A percentile compares a stretch with the other conserved stretches of the same genome.
Evolutionary conservation across 2,797 vertebrate species (phyloP).

Genomic region (Anguilla megastoma): DNA sequence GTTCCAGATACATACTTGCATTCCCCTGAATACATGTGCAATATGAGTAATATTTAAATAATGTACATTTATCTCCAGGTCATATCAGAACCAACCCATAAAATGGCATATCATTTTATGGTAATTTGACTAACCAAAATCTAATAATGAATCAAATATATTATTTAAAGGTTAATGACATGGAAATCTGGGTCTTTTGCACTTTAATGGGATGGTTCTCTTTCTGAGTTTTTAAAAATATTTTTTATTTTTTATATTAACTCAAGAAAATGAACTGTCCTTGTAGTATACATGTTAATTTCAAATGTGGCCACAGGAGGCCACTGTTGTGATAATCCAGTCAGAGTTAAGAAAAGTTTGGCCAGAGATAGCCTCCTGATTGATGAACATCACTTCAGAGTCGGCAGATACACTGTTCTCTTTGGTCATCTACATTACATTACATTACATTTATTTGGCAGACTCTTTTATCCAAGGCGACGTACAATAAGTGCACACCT

Average conservation of each 20-base stretch:
- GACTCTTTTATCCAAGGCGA: too few species aligned
- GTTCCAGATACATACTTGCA: background rate
- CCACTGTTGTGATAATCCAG: background rate
- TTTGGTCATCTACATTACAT: too few species aligned
- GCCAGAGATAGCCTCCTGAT: background rate
- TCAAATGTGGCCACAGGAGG: background rate
- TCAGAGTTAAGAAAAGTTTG: background rate
- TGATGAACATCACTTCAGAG: background rate
- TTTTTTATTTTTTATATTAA: background rate
- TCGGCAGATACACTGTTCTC: too few species aligned
- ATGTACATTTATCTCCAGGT: slow-evolving; percentile 9
- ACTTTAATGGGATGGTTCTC: background rate
- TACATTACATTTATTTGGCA: too few species aligned
- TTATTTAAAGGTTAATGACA: background rate
- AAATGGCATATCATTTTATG: background rate
- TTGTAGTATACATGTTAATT: background rate
- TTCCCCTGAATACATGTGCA: background rate
- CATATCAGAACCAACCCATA: background rate
- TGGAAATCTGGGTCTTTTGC: background rate
- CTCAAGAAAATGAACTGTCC: background rate
- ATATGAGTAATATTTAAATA: slow-evolving; percentile 20
- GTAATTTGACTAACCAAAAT: background rate
- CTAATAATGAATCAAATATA: background rate
- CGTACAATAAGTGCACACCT: too few species aligned
- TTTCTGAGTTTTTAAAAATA: background rate